Base-by-base conservation (phyloP, 2,888 invertebrate species). In the Acanthosepion esculentum region DNA sequence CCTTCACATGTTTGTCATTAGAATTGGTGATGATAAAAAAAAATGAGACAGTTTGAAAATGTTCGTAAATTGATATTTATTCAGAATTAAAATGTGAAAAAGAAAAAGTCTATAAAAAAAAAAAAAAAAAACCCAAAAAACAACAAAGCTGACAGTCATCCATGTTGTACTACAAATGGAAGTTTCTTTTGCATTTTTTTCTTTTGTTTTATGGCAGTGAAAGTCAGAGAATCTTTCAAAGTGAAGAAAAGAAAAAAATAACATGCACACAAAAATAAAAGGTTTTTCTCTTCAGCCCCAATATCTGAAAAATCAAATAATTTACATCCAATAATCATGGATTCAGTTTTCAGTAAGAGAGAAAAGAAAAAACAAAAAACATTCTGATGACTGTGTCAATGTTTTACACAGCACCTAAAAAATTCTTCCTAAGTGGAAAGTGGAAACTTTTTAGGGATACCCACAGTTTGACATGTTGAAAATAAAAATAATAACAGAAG, bases 211-310 rank as follows among this genome's bases (percentile, higher is more conserved):
- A 33, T 78, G 78, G 78, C n/a, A 78, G 78, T 78, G n/a, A 78
- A 78, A 78, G n/a, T 78, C 78, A 78, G n/a, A 78, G 78, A 78
- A 78, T 78, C 78, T n/a, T 78, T 78, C 78, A 78, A 78, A 78
- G n/a, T 78, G 78, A n/a, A 33, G n/a, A 78, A 78, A n/a, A 78
- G 23, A n/a, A 78, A 78, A 78, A 78, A n/a, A 78, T 10, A 78
- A 33, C 78, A 78, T 78, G 78, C n/a, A 78, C 12, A 78, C n/a
- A 78, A 78, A 78, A 78, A 78, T 78, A n/a, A 78, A 78, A 78
- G 33, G n/a, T n/a, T 78, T 78, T 78, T n/a, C 78, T n/a, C 78
- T 78, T 78, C n/a, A 78, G 33, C n/a, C 78, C n/a, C n/a, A 33
- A n/a, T 23, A 78, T 12, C n/a, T 78, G 78, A 78, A 78, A 78